Base-by-base conservation (phyloP, 2,797 vertebrate genomes). In the Neosilurus hyrtlii region DNA sequence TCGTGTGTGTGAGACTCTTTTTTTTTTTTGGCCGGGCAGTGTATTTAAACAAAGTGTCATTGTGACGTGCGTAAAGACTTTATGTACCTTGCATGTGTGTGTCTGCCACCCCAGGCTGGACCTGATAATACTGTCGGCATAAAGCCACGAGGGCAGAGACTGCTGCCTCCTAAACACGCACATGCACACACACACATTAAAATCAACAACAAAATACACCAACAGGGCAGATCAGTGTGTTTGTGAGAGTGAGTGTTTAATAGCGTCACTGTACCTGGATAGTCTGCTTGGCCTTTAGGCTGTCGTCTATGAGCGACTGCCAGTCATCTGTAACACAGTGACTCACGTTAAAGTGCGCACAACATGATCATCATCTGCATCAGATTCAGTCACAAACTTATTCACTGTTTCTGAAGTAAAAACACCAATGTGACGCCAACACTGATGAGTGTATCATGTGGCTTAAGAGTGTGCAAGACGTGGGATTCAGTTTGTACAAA, bases 261-360 rank as follows among this genome's bases (percentile, higher is more conserved):
- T n/a, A 5, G 10, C 35, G 77, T 61, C 15, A 37, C 16, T 66
- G 11, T 89, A 98, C 98, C 95, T 97, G 95, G 81, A 96, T 87
- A 76, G 86, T 89, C 10, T 96, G 94, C 81, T 93, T 94, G 24
- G 90, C 90, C 12, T 94, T 94, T 6, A 99, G 90, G 83, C 93
- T 96, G 93, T 99, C 96, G 0, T 97, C 94, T 56, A 99, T 96
- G 35, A 99, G 91, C 91, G 94, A 93, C 90, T 96, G 97, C 98
- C 97, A 99, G 1, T 91, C 95, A 63, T 79, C 98, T 99, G 90
- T 84, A 93, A 88, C 30, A 88, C 15, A 79, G 26, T 24, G 20
- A 70, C 22, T 56, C 37, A 67, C 0, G 26, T 84, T n/a, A 56
- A 59, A 57, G n/a, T 18, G 56, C n/a, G 18, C 20, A 72, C 30